phyloP scores from a whole-genome alignment of 2,888 invertebrate species.

The Drosophila nr. perissopoda region DNA sequence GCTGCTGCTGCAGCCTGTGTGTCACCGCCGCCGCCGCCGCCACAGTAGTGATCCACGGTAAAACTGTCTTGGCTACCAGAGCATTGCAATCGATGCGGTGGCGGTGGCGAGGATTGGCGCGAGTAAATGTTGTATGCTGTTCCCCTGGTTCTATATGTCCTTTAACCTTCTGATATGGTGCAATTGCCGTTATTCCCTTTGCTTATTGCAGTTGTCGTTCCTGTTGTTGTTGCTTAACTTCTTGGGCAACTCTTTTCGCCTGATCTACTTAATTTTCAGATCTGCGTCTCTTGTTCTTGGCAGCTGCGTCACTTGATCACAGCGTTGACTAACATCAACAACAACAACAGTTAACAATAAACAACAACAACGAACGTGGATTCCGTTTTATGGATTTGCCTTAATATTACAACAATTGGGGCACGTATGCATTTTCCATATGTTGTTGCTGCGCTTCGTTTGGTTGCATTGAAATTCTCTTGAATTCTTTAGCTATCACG shows the following conservation, averaged over 20 bases:
- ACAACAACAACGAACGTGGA: constrained; percentile 38
- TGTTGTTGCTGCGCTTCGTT: constrained; percentile 24
- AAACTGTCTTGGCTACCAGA: constrained; percentile 86
- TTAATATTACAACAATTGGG: constrained; percentile 54
- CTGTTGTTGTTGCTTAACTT: constrained; percentile 6
- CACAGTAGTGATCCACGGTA: constrained; percentile 86
- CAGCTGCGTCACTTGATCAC: constrained; percentile 26
- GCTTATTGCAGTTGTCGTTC: constrained; percentile 6
- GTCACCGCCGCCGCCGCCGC: constrained; percentile 80
- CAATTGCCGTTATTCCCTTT: constrained; percentile 11
- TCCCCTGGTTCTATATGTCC: constrained; percentile 16
- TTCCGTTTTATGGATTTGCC: constrained; percentile 21
- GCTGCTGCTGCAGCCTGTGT: constrained; percentile 71
- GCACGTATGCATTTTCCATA: constrained; percentile 29
- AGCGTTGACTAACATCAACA: constrained; percentile 44
- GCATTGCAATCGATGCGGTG: constrained; percentile 85
- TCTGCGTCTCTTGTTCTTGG: constrained; percentile 12
- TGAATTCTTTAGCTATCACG: constrained; percentile 72
- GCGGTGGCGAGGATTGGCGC: constrained; percentile 85
- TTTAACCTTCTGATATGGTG: constrained; percentile 60
- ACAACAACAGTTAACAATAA: constrained; percentile 44
- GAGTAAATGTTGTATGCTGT: constrained; percentile 84
- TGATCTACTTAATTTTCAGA: constrained; percentile 16
- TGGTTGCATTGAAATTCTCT: constrained; percentile 62
- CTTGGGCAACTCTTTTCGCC: constrained; percentile 31